Conservation (phyloP, 2,113 vertebrate genomes). For the Sardina pilchardus region DNA sequence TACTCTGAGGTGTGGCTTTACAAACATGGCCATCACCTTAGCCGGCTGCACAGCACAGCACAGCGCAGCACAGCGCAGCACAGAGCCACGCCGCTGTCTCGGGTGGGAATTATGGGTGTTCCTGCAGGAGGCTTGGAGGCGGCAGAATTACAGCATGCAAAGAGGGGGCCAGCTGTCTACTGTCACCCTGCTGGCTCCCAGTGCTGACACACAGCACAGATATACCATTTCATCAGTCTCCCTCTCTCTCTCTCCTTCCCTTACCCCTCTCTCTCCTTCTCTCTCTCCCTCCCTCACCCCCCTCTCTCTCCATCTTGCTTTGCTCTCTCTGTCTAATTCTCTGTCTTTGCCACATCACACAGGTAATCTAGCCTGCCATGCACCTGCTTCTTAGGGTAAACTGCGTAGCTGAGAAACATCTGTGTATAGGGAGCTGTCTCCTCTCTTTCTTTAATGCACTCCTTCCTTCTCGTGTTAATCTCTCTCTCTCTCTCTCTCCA, state of each 20-base stretch:
- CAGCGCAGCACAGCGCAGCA: neutral
- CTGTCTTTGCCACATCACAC: constrained; percentile 17
- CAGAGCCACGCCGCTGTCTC: neutral
- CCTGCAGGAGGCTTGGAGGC: constrained; percentile 26
- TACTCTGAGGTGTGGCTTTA: constrained; percentile 4
- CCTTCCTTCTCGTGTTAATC: constrained; percentile 47
- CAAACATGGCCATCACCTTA: neutral
- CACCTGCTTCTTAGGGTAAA: constrained; percentile 54
- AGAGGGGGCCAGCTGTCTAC: neutral
- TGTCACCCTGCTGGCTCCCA: neutral
- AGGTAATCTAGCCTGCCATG: constrained; percentile 58
- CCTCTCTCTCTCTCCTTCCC: neutral
- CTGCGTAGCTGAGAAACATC: constrained; percentile 31
- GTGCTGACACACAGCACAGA: constrained; percentile 6
- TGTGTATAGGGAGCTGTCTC: constrained; percentile 35
- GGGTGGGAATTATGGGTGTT: constrained; percentile 28
- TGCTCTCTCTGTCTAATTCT: constrained; percentile 11
- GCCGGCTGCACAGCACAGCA: neutral
- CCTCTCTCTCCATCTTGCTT: neutral
- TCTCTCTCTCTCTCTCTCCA: constrained; percentile 31
- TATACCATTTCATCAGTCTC: constrained; percentile 44
- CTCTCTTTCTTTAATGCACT: neutral
- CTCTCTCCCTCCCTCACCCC: constrained; percentile 25
- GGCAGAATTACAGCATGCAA: neutral
- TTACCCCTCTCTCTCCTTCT: neutral